Percentiles rank a stretch among this genome's conserved stretches.
Conservation (phyloP, 2,888 invertebrate genomes). For the Myopa testacea region DNA sequence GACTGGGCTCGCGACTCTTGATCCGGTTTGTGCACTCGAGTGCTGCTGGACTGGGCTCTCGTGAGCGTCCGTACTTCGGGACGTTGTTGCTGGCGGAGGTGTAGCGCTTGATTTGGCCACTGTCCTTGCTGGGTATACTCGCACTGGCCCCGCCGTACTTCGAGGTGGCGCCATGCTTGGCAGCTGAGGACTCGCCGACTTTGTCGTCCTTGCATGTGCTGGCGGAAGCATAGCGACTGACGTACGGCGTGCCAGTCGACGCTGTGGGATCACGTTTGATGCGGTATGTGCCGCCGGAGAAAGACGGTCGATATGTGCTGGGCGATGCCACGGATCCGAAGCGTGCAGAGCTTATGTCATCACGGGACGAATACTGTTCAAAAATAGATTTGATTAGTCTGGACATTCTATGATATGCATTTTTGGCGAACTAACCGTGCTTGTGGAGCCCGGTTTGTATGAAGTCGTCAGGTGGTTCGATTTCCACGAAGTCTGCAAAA, state of each 20-base stretch:
- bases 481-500: conserved; percentile 65
- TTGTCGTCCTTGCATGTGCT: conserved; percentile 46
- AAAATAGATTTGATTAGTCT: background rate
- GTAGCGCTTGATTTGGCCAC: conserved; percentile 56
- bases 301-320: conserved; percentile 67
- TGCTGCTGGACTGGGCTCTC: conserved; percentile 66
- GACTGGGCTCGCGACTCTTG: conserved; percentile 72
- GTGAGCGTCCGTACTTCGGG: conserved; percentile 61
- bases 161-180: conserved; percentile 37
- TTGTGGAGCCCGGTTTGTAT: conserved; percentile 60
- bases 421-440: conserved; percentile 55
- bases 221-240: conserved; percentile 59
- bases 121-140: background rate
- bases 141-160: conserved; percentile 4
- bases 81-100: conserved; percentile 54
- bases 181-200: conserved; percentile 44
- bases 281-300: conserved; percentile 68
- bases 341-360: conserved; percentile 57
- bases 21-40: conserved; percentile 56
- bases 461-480: conserved; percentile 60
- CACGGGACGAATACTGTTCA: conserved; percentile 62
- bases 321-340: conserved; percentile 64
- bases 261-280: conserved; percentile 63
- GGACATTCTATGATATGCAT: background rate
- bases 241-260: conserved; percentile 57